These are phyloP conservation scores for Plagodis pulveraria DNA, from an alignment of 2,888 invertebrate species.

Conservation along the genomic window DNA sequence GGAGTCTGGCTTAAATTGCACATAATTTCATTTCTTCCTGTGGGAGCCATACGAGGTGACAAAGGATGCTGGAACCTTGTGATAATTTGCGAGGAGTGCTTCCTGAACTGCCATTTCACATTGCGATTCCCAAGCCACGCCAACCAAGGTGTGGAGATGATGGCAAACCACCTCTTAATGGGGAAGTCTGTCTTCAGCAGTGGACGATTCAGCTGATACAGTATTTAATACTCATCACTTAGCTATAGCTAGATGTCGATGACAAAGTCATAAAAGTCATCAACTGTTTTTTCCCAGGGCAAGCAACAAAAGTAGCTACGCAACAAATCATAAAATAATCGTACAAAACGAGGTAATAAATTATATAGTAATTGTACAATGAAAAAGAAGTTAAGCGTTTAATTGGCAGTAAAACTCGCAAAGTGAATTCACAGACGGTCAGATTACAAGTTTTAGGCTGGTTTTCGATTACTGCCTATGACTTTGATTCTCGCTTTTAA, in stretches of 20 bases:
- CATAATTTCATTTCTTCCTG: no score
- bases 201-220: no score
- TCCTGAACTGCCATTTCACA: no score
- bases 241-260: not conserved
- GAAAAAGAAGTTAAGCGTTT: conserved; percentile 15
- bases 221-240: not conserved
- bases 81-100: no score
- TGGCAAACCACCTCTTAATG: no score
- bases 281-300: conserved; percentile 3
- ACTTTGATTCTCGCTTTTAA: not conserved
- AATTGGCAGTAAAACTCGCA: conserved; percentile 14
- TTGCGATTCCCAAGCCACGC: no score
- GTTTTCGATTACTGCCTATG: not conserved
- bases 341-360: conserved; percentile 15
- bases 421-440: conserved; percentile 8
- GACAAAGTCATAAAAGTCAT: conserved; percentile 8
- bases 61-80: no score
- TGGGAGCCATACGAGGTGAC: no score
- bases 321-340: conserved; percentile 13
- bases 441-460: conserved; percentile 3
- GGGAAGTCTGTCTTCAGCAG: no score
- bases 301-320: conserved; percentile 3
- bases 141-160: no score
- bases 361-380: conserved; percentile 17
- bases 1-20: no score